A percentile compares a stretch with the other conserved stretches of the same genome.
phyloP scores from a whole-genome alignment of 2,888 invertebrate species.

The Standfussiana lucernea region DNA sequence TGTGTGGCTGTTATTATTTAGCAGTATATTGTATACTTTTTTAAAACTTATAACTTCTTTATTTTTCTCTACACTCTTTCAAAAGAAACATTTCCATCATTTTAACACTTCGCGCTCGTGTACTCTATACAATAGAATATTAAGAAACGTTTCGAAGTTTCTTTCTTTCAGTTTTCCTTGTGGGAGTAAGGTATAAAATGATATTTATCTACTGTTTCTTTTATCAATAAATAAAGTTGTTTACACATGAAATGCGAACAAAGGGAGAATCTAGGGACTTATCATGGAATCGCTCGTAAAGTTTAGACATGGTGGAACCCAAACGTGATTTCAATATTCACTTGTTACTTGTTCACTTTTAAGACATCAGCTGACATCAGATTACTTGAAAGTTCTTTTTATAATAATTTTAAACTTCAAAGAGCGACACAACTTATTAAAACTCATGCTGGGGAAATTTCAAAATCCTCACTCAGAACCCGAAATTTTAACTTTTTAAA shows the following conservation, averaged over 20 bases:
- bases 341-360: neutral
- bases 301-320: neutral
- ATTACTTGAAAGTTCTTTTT: constrained; percentile 18
- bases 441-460: constrained; percentile 21
- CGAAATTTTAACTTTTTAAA: constrained; percentile 30
- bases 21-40: no score
- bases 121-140: constrained; percentile 4
- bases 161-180: neutral
- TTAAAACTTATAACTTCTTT: no score
- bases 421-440: constrained; percentile 23
- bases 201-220: constrained; percentile 5
- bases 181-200: neutral
- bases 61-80: neutral
- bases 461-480: neutral
- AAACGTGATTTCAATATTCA: constrained; percentile 4
- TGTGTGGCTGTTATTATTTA: no score
- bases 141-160: constrained; percentile 13
- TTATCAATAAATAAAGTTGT: constrained; percentile 32
- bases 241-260: neutral
- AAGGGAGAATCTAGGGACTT: neutral
- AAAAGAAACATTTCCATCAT: neutral
- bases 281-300: constrained; percentile 16
- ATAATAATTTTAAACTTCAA: constrained; percentile 23
- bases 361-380: neutral
- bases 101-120: neutral